These are phyloP conservation scores for Gymnocheta viridis DNA, from an alignment of 2,888 invertebrate species.

Conservation along the genomic window DNA sequence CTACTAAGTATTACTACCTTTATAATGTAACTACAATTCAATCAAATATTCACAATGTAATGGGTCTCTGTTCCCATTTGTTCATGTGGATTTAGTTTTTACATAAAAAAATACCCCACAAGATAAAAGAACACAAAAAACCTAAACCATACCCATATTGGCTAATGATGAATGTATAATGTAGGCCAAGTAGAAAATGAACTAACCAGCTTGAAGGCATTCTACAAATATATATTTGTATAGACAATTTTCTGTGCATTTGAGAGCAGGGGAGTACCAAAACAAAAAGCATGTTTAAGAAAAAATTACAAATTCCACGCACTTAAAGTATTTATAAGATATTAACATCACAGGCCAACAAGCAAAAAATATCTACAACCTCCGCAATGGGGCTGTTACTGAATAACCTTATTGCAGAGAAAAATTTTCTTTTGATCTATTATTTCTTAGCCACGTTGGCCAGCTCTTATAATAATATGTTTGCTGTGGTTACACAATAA, in stretches of 20 bases:
- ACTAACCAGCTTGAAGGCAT: slow-evolving; percentile 63
- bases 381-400: too few species aligned
- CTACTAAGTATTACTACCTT: too few species aligned
- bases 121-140: not conserved
- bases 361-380: too few species aligned
- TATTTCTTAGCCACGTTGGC: not conserved
- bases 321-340: too few species aligned
- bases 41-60: slow-evolving; percentile 20
- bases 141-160: slow-evolving; percentile 42
- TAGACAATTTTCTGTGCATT: slow-evolving; percentile 1
- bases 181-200: slow-evolving; percentile 68
- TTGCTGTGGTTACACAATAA: slow-evolving; percentile 48
- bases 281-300: not conserved
- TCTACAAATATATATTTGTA: not conserved
- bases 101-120: not conserved
- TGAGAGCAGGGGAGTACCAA: slow-evolving; percentile 4
- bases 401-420: too few species aligned
- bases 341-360: too few species aligned
- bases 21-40: slow-evolving; percentile 6
- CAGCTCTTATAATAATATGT: slow-evolving; percentile 18
- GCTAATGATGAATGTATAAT: slow-evolving; percentile 67
- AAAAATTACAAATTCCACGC: too few species aligned
- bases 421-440: too few species aligned
- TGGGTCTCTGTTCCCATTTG: slow-evolving; percentile 40
- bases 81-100: not conserved